These are phyloP conservation scores for Rhinoptilus africanus DNA, from an alignment of 2,113 vertebrate species.

Conservation along the genomic window DNA sequence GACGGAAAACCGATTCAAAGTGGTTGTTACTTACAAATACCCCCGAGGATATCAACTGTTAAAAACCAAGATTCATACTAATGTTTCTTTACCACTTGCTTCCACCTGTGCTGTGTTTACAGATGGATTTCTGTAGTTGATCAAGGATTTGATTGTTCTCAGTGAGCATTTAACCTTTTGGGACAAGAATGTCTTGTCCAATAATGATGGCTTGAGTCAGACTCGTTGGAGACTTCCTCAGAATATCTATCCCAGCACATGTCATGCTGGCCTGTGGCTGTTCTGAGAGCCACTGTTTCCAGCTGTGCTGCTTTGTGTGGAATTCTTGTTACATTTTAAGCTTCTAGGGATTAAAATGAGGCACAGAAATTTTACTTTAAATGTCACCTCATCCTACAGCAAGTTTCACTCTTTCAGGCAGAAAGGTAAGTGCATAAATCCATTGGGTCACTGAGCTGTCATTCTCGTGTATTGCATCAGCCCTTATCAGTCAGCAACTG, in stretches of 20 bases:
- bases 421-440: not conserved
- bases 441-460: not conserved
- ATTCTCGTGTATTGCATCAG: not conserved
- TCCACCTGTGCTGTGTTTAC: not conserved
- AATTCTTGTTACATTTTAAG: not conserved
- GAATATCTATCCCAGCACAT: not conserved
- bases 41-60: not conserved
- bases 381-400: not conserved
- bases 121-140: not conserved
- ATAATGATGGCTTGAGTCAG: not conserved
- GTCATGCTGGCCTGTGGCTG: not conserved
- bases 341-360: not conserved
- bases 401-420: not conserved
- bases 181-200: not conserved
- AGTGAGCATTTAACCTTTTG: not conserved
- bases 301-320: not conserved
- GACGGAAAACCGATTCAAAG: rapidly evolving
- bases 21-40: rapidly evolving
- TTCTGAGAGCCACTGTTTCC: not conserved
- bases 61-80: not conserved
- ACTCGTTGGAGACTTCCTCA: not conserved
- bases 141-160: not conserved
- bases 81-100: not conserved
- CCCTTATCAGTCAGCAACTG: conserved; percentile 28
- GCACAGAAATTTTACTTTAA: not conserved